phyloP scores from a whole-genome alignment of 23 tunicate species.

The Ascidia mentula region DNA sequence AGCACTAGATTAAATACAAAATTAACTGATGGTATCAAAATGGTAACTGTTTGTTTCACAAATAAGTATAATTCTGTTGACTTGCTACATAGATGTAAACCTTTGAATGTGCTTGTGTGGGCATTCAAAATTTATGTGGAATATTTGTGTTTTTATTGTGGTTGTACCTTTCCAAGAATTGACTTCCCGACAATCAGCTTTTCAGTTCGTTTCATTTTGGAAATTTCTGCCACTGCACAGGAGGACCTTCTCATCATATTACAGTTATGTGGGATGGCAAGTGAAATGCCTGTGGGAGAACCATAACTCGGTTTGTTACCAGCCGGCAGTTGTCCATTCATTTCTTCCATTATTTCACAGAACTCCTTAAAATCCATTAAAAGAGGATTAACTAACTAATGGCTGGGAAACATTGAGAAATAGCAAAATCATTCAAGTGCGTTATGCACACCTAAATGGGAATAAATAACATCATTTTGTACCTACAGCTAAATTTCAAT shows the following conservation, averaged over 20 bases:
- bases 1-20: not conserved
- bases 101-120: too few species aligned
- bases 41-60: not conserved
- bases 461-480: too few species aligned
- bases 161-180: conserved; percentile 88
- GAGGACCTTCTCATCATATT: conserved; percentile 59
- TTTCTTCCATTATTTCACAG: conserved; percentile 18
- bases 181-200: conserved; percentile 81
- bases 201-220: conserved; percentile 39
- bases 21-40: too few species aligned
- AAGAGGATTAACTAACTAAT: too few species aligned
- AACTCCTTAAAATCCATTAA: conserved; percentile 31
- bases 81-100: too few species aligned
- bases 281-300: conserved; percentile 16
- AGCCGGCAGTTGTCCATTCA: conserved; percentile 5
- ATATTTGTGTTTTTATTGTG: too few species aligned
- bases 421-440: too few species aligned
- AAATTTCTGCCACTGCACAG: conserved; percentile 58
- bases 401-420: too few species aligned
- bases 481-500: too few species aligned
- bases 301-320: not conserved
- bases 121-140: too few species aligned
- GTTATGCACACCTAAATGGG: too few species aligned
- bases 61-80: too few species aligned
- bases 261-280: conserved; percentile 18